Conservation (phyloP, 64 coral and sea anemone species). For the Dendronephthya gigantea region DNA sequence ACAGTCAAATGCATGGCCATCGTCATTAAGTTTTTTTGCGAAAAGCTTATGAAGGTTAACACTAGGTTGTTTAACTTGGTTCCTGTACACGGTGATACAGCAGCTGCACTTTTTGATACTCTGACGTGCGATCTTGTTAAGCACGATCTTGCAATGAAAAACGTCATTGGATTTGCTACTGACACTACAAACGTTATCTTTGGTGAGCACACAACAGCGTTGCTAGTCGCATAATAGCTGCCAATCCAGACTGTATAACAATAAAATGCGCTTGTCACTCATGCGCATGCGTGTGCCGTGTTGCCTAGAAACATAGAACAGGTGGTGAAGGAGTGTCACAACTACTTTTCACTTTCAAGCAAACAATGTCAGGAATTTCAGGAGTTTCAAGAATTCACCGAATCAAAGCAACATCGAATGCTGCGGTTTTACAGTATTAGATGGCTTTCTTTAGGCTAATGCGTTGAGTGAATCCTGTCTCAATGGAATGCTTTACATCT, state of each 20-base stretch:
- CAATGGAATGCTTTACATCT: conserved; percentile 1
- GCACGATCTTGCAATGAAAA: not conserved
- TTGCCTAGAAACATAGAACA: not conserved
- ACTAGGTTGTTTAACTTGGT: not conserved
- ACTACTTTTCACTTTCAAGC: conserved; percentile 11
- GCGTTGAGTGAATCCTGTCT: not conserved
- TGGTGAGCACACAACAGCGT: not conserved
- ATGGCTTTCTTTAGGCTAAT: not conserved
- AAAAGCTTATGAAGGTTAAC: not conserved
- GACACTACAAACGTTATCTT: not conserved
- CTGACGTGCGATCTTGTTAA: not conserved
- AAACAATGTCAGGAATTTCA: not conserved
- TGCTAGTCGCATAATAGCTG: not conserved
- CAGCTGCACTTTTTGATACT: not conserved
- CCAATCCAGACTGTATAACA: not conserved
- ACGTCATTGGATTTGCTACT: not conserved
- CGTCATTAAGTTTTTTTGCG: too few relatives aligned
- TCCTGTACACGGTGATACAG: not conserved
- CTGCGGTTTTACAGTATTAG: not conserved
- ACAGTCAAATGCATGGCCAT: too few relatives aligned
- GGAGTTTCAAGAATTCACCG: conserved; percentile 1
- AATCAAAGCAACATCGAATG: not conserved
- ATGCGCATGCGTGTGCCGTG: not conserved
- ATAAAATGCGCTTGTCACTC: conserved; percentile 3
- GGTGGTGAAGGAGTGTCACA: not conserved